phyloP scores from a whole-genome alignment of 2,797 vertebrate species.

The Spinibarbus caldwelli region DNA sequence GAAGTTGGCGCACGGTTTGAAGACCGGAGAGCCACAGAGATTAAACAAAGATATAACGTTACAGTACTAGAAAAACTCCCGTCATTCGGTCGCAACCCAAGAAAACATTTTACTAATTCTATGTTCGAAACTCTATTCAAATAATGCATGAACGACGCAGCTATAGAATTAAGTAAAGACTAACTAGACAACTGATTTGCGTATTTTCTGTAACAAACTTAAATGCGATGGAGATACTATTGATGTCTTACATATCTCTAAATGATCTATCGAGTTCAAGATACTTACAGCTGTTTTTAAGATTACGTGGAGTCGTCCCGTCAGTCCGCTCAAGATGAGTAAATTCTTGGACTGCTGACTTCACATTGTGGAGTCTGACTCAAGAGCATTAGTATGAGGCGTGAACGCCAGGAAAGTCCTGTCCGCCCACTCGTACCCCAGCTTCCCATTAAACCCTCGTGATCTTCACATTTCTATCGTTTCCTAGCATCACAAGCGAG shows the following conservation, averaged over 20 bases:
- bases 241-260: not conserved
- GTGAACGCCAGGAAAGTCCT: not conserved
- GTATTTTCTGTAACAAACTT: not conserved
- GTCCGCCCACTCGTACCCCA: not conserved
- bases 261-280: not conserved
- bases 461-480: not conserved
- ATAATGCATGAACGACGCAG: too few relatives aligned
- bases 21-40: not conserved
- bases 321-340: not conserved
- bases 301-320: not conserved
- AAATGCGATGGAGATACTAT: not conserved
- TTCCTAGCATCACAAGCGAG: not conserved
- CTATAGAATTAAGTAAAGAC: not conserved
- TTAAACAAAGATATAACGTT: not conserved
- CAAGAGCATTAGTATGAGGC: not conserved
- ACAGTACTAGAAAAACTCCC: not conserved
- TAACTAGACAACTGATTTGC: not conserved
- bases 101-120: not conserved
- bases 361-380: not conserved
- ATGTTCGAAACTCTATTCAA: not conserved
- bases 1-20: too few relatives aligned
- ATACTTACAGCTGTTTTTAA: slow-evolving; percentile 21
- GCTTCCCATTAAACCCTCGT: not conserved
- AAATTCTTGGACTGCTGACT: not conserved
- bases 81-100: not conserved